Evolutionary conservation across 2,113 vertebrate genomes (phyloP), one percentile per base, ranked within the genome.

Genomic region (Cololabis saira): DNA sequence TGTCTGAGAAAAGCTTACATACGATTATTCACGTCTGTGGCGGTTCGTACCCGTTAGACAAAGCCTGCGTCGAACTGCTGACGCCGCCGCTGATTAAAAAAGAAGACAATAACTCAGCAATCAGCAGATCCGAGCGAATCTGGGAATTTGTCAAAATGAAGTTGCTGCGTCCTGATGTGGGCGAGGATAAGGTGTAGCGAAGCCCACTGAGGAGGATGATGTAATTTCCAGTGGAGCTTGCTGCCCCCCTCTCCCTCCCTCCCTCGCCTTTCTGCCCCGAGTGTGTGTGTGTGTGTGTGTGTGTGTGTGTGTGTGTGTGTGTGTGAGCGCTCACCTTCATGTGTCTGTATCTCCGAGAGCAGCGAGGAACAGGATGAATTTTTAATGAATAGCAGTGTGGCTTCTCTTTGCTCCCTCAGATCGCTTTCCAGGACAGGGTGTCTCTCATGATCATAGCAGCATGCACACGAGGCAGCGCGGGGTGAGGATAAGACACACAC

Each of bases 351-450:
- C 65, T 61, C 52, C 75, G 77, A 50, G 80, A 83, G 71, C 77
- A 73, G 69, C 74, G 63, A 80, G 80, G 69, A 85, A 76, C 67
- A 71, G 72, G 73, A 90, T 91, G 62, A 80, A 91, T 90, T 67
- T 87, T 91, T 91, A 87, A 92, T 89, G 82, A 71, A 67, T 44
- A 90, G 84, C 90, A 84, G 76, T 77, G 63, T 86, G 88, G 78
- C 77, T 85, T 80, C 82, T 76, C 78, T 76, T 67, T 68, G 63
- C 83, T 83, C 71, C 65, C 80, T 91, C 82, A 84, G 78, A 89
- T 90, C 83, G 49, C 87, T 88, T 87, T 89, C 85, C 81, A 87
- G 74, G 89, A 92, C 90, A 79, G 73, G 73, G 83, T 89, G 78
- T 78, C 79, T 84, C 80, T 89, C 82, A 67, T 88, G 86, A 89